Conservation (phyloP, 2,888 invertebrate species). For the Hermodice carunculata region DNA sequence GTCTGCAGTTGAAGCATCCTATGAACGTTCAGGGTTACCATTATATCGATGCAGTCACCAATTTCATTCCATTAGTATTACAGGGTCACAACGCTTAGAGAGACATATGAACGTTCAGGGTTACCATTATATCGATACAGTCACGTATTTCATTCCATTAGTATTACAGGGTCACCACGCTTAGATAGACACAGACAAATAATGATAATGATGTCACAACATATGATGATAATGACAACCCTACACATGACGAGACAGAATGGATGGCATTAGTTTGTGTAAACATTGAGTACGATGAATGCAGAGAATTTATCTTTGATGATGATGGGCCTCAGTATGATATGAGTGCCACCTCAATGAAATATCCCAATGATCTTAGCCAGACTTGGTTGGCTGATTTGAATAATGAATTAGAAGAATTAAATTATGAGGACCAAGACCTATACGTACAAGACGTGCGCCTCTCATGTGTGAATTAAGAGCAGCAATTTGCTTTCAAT, state of each 20-base stretch:
- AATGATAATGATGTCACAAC: neutral
- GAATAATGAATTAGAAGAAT: neutral
- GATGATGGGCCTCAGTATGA: constrained; percentile 41
- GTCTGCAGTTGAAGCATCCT: too few species aligned
- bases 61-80: too few species aligned
- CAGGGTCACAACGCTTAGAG: too few species aligned
- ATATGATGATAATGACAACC: constrained; percentile 1
- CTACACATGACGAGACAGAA: constrained; percentile 33
- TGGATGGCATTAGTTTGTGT: constrained; percentile 38
- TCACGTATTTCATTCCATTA: too few species aligned
- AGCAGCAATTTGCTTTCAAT: constrained; percentile 7
- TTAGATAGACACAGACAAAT: too few species aligned
- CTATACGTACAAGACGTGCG: constrained; percentile 30
- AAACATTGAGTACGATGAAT: neutral
- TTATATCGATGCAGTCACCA: too few species aligned
- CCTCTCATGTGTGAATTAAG: constrained; percentile 32
- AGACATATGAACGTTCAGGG: too few species aligned
- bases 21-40: too few species aligned
- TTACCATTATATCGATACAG: too few species aligned
- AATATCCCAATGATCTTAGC: constrained; percentile 27
- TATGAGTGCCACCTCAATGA: constrained; percentile 7
- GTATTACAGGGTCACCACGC: too few species aligned
- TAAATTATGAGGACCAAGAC: neutral
- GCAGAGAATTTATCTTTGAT: constrained; percentile 33
- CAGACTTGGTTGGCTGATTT: constrained; percentile 21